Evolutionary conservation across 1,140 invertebrate species (phyloP).

Genomic region (Chrysomallon squamiferum): DNA sequence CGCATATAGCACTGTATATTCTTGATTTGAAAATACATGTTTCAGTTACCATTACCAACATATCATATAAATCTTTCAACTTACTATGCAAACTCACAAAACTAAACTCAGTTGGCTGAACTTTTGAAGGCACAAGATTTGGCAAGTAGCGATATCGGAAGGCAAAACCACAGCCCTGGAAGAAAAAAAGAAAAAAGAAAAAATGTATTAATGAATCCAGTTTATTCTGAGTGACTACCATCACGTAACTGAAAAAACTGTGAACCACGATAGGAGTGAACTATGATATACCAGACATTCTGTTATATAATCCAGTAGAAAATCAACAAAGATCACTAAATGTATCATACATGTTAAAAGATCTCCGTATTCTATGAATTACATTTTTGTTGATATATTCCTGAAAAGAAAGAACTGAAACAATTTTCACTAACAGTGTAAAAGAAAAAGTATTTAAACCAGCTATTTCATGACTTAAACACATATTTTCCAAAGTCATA

Average conservation of each 20-base stretch:
- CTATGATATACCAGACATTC: not conserved
- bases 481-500: slow-evolving; percentile 77
- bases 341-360: not conserved
- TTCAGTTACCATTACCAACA: too few relatives aligned
- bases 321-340: not conserved
- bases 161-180: slow-evolving; percentile 79
- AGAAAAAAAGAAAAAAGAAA: slow-evolving; percentile 7
- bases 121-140: slow-evolving; percentile 64
- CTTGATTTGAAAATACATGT: too few relatives aligned
- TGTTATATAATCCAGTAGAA: not conserved
- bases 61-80: too few relatives aligned
- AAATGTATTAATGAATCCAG: too few relatives aligned
- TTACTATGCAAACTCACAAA: slow-evolving; percentile 66
- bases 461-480: not conserved
- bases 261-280: not conserved
- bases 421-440: not conserved
- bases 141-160: slow-evolving; percentile 76
- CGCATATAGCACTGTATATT: too few relatives aligned
- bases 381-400: too few relatives aligned
- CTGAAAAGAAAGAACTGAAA: not conserved
- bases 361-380: too few relatives aligned
- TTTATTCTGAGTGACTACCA: too few relatives aligned
- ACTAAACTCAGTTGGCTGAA: slow-evolving; percentile 57
- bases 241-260: too few relatives aligned
- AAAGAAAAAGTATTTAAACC: not conserved